phyloP scores from a whole-genome alignment of 92 coral and sea anemone genomes.

The Isaurus tuberculatus region DNA sequence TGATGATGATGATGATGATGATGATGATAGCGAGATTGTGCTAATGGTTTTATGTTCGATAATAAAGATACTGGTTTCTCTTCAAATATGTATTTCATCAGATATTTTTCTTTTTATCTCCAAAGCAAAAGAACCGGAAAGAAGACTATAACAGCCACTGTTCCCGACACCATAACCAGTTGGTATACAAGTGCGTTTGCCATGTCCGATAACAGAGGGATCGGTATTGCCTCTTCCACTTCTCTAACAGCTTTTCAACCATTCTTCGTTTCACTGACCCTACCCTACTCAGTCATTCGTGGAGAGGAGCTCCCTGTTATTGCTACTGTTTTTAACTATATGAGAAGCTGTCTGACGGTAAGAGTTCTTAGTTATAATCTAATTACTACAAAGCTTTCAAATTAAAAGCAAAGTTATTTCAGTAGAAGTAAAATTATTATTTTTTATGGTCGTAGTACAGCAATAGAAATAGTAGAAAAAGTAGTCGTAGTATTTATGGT shows the following conservation, averaged over 20 bases:
- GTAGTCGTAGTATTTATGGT: no score
- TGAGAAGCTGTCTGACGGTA: neutral
- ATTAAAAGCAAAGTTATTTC: no score
- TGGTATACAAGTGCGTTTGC: constrained; percentile 52
- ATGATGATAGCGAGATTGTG: no score
- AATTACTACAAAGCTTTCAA: no score
- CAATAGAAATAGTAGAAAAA: no score
- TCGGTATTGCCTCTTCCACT: constrained; percentile 36
- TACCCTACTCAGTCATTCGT: constrained; percentile 54
- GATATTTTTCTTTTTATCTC: no score
- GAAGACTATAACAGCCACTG: constrained; percentile 17
- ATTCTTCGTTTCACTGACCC: constrained; percentile 50
- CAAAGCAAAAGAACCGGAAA: neutral
- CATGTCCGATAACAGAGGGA: constrained; percentile 43
- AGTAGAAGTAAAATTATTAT: no score
- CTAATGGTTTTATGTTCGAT: no score
- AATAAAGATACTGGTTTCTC: no score
- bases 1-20: no score
- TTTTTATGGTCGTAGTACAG: no score
- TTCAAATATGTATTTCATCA: no score
- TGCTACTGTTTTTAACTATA: constrained; percentile 50
- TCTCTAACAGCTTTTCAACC: constrained; percentile 39
- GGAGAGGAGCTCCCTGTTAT: constrained; percentile 46
- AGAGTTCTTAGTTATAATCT: neutral
- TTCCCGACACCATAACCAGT: constrained; percentile 52